phyloP scores from a whole-genome alignment of 2,113 vertebrate species.

The Brachyhypopomus occidentalis region DNA sequence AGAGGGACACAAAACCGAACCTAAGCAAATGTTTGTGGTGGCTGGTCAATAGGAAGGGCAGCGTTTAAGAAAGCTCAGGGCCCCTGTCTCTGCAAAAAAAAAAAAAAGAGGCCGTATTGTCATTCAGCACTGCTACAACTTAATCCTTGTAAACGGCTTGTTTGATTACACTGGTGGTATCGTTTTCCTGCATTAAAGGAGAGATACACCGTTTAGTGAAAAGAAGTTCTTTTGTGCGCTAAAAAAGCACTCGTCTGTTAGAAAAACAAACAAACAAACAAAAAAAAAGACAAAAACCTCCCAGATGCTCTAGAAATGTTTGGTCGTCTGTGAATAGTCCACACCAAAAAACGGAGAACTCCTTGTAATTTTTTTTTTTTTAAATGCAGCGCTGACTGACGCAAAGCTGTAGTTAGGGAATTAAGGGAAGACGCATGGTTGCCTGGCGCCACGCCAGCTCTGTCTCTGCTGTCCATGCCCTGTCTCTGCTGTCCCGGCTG shows the following conservation, averaged over 20 bases:
- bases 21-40: slow-evolving; percentile 35
- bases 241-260: slow-evolving; percentile 21
- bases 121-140: slow-evolving; percentile 20
- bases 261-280: too few species aligned
- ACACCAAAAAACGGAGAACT: background rate
- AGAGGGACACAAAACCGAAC: slow-evolving; percentile 29
- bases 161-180: slow-evolving; percentile 43
- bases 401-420: too few species aligned
- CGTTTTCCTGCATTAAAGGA: slow-evolving; percentile 33
- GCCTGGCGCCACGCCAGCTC: too few species aligned
- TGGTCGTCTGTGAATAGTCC: background rate
- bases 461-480: too few species aligned
- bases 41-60: background rate
- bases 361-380: too few species aligned
- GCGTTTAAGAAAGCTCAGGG: background rate
- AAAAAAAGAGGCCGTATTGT: slow-evolving; percentile 19
- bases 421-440: too few species aligned
- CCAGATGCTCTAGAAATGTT: background rate
- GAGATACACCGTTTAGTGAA: slow-evolving; percentile 30
- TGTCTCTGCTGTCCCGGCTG: too few species aligned
- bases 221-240: slow-evolving; percentile 26
- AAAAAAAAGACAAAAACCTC: background rate
- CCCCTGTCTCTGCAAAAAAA: slow-evolving; percentile 2
- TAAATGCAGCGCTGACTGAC: too few species aligned
- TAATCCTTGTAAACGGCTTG: slow-evolving; percentile 45